Evolutionary conservation across 2,888 invertebrate genomes (phyloP).

Genomic region (Phyllotreta cruciferae): DNA sequence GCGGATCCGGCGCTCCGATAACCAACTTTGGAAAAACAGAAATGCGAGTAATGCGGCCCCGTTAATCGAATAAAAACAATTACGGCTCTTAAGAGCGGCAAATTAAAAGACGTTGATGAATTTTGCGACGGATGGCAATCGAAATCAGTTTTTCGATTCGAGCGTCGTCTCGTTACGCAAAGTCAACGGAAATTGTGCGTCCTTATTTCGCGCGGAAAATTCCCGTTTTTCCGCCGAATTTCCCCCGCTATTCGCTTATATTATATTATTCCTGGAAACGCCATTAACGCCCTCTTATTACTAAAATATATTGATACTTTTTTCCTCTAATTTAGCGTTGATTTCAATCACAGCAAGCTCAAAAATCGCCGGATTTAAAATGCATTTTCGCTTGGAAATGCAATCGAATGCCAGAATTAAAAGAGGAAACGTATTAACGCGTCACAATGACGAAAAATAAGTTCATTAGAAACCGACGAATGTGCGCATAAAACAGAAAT

Average conservation of each 20-base stretch:
- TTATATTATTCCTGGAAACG: too few relatives aligned
- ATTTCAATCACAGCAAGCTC: too few relatives aligned
- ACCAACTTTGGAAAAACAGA: conserved; percentile 34
- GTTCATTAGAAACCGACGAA: conserved; percentile 26
- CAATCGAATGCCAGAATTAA: too few relatives aligned
- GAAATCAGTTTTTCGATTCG: conserved; percentile 54
- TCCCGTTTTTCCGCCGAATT: conserved; percentile 37
- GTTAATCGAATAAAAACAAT: conserved; percentile 47
- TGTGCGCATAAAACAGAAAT: conserved; percentile 32
- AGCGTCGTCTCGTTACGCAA: conserved; percentile 53
- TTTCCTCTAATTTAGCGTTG: not conserved
- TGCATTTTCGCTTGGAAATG: too few relatives aligned
- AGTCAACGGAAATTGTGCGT: conserved; percentile 54
- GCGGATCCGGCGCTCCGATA: conserved; percentile 12
- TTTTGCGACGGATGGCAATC: conserved; percentile 46
- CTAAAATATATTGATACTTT: conserved; percentile 8
- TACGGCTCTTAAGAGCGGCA: conserved; percentile 45
- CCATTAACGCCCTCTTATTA: too few relatives aligned
- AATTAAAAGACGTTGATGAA: conserved; percentile 51
- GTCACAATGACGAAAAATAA: conserved; percentile 11
- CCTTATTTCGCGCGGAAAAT: conserved; percentile 49
- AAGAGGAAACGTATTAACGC: not conserved
- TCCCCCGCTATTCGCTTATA: too few relatives aligned
- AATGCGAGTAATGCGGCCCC: conserved; percentile 38
- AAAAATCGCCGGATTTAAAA: too few relatives aligned